Evolutionary conservation across 1,140 invertebrate genomes (phyloP).

Genomic region (Sycophaga agraensis): DNA sequence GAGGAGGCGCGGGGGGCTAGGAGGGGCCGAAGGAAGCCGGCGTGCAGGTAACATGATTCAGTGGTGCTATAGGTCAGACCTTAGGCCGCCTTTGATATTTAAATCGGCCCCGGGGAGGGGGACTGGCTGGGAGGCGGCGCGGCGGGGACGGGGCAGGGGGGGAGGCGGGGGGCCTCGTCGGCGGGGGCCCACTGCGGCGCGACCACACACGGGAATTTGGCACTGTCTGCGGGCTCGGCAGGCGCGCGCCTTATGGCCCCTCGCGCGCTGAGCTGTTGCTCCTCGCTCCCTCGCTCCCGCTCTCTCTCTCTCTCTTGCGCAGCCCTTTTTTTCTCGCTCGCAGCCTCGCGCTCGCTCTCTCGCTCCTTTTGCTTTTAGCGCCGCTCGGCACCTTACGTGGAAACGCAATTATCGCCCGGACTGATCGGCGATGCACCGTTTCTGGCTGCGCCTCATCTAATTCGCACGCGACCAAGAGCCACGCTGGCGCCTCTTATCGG

Average conservation of each 20-base stretch:
- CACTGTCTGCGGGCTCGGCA: constrained; percentile 37
- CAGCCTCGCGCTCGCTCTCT: no score
- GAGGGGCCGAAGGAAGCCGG: constrained; percentile 7
- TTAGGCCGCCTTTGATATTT: constrained; percentile 59
- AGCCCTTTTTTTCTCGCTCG: no score
- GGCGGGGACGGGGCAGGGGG: not conserved
- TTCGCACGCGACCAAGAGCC: not conserved
- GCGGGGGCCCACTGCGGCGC: constrained; percentile 22
- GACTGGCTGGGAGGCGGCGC: constrained; percentile 7
- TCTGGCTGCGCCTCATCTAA: constrained; percentile 5
- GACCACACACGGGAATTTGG: constrained; percentile 49
- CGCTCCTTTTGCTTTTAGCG: constrained; percentile 11
- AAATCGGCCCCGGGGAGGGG: constrained; percentile 45
- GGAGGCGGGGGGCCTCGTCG: constrained; percentile 3
- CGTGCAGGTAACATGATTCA: constrained; percentile 59
- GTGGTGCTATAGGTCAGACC: constrained; percentile 57
- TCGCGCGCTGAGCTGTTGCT: no score
- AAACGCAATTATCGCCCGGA: constrained; percentile 27
- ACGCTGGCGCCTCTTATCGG: no score
- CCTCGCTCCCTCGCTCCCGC: no score
- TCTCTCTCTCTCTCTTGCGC: no score
- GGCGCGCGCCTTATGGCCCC: constrained; percentile 31
- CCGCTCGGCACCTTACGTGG: constrained; percentile 29
- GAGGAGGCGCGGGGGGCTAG: not conserved
- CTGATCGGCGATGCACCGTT: constrained; percentile 6